Percentiles rank a stretch among this genome's conserved stretches.
phyloP scores from a whole-genome alignment of 1,140 invertebrate species.

The Pogonognathellus flavescens region DNA sequence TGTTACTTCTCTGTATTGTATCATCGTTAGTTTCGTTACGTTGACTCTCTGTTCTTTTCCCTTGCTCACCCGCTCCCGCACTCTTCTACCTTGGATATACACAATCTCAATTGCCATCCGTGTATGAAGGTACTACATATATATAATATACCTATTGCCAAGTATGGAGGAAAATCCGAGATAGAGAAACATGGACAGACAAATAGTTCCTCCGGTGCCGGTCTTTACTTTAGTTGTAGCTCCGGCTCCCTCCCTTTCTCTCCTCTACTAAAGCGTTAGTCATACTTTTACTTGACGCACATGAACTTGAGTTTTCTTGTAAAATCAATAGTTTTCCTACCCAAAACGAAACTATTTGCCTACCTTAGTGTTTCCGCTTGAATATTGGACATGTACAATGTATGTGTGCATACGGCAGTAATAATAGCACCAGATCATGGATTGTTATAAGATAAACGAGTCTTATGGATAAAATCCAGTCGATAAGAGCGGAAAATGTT shows the following conservation, averaged over 20 bases:
- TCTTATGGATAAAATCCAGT: no score
- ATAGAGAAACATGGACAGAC: constrained; percentile 18
- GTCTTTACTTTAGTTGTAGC: no score
- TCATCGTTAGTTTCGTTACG: constrained; percentile 1
- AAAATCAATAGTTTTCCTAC: constrained; percentile 49
- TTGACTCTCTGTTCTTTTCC: neutral
- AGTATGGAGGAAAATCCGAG: constrained; percentile 4
- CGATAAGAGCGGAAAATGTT: no score
- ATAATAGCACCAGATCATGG: no score
- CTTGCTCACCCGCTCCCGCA: neutral
- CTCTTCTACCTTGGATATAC: neutral
- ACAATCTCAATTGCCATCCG: neutral
- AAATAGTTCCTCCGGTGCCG: constrained; percentile 15
- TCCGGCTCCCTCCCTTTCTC: constrained; percentile 1
- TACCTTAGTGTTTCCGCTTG: constrained; percentile 4
- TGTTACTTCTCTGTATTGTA: constrained; percentile 15
- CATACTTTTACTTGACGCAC: constrained; percentile 38
- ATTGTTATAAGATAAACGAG: no score
- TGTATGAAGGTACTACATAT: no score
- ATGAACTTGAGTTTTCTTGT: constrained; percentile 29
- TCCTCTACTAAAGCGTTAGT: neutral
- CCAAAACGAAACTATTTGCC: constrained; percentile 1
- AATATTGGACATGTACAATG: no score
- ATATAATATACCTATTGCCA: no score
- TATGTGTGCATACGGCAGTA: no score